phyloP scores from a whole-genome alignment of 2,797 vertebrate species.

The Oreochromis grahami region DNA sequence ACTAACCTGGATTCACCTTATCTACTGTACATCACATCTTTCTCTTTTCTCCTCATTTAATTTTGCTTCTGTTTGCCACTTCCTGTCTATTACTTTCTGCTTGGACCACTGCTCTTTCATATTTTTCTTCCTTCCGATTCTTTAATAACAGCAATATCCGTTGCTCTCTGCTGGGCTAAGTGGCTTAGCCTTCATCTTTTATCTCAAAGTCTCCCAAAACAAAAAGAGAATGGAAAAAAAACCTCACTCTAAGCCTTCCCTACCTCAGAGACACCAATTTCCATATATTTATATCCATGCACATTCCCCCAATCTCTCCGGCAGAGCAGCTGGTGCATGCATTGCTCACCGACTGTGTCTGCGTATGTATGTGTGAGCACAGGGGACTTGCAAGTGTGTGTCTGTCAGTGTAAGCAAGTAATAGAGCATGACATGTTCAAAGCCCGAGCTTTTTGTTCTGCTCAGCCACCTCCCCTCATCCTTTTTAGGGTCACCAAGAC shows the following conservation, averaged over 20 bases:
- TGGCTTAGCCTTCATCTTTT: conserved; percentile 47
- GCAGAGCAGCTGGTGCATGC: not conserved
- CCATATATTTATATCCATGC: conserved; percentile 18
- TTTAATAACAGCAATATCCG: conserved; percentile 47
- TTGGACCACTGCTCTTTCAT: not conserved
- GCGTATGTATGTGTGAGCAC: not conserved
- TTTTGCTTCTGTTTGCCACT: not conserved
- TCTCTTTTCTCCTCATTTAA: not conserved
- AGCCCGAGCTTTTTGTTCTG: conserved; percentile 49
- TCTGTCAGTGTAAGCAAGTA: conserved; percentile 35
- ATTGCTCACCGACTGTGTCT: not conserved
- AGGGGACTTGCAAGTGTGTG: not conserved
- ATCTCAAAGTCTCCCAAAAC: conserved; percentile 1
- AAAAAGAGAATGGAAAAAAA: not conserved
- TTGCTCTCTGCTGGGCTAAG: conserved; percentile 42
- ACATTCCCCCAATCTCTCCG: not conserved
- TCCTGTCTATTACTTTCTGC: not conserved
- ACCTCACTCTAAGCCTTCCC: conserved; percentile 12
- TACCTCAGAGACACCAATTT: conserved; percentile 32
- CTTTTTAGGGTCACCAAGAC: conserved; percentile 44
- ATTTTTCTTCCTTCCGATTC: conserved; percentile 22
- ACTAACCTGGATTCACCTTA: not conserved
- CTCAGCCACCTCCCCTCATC: conserved; percentile 26
- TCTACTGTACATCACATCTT: not conserved
- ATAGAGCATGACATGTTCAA: conserved; percentile 61